Evolutionary conservation across 2,113 vertebrate species (phyloP).

Genomic region (Megalops atlanticus): DNA sequence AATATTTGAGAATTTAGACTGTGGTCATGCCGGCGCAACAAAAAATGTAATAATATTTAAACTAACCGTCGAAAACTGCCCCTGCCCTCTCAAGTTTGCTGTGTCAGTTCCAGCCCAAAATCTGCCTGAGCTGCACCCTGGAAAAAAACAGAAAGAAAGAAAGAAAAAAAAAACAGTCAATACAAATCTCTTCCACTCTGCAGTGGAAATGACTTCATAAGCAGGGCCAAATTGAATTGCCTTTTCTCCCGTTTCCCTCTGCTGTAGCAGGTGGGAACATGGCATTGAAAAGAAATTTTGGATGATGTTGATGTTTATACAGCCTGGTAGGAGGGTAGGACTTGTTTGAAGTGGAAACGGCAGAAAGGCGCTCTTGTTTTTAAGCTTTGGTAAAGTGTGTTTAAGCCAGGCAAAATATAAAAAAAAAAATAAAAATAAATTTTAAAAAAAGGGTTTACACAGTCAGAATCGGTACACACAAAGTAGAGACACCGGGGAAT

Average conservation of each 20-base stretch:
- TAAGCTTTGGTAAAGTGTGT: not conserved
- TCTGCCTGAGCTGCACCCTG: not conserved
- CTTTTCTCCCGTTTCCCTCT: slow-evolving; percentile 7
- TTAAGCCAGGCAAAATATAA: slow-evolving; percentile 2
- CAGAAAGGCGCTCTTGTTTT: not conserved
- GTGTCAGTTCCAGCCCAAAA: not conserved
- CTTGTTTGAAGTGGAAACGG: slow-evolving; percentile 1
- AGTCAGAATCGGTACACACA: not conserved
- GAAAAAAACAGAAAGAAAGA: not conserved
- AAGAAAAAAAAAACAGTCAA: not conserved
- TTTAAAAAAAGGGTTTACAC: not conserved
- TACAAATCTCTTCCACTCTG: slow-evolving; percentile 4
- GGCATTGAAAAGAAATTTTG: slow-evolving; percentile 11
- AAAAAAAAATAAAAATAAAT: not conserved
- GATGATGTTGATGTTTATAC: slow-evolving; percentile 12
- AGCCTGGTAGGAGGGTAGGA: not conserved
- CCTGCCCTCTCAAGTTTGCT: not conserved
- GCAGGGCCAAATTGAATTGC: not conserved
- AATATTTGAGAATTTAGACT: not conserved
- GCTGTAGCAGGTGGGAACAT: slow-evolving; percentile 13
- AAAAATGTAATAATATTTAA: not conserved
- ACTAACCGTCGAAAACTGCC: not conserved
- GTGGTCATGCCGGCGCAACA: not conserved
- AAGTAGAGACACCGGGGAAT: not conserved
- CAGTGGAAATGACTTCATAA: slow-evolving; percentile 10